phyloP scores from a whole-genome alignment of 2,888 invertebrate genomes.

The Allolobophora icterica region DNA sequence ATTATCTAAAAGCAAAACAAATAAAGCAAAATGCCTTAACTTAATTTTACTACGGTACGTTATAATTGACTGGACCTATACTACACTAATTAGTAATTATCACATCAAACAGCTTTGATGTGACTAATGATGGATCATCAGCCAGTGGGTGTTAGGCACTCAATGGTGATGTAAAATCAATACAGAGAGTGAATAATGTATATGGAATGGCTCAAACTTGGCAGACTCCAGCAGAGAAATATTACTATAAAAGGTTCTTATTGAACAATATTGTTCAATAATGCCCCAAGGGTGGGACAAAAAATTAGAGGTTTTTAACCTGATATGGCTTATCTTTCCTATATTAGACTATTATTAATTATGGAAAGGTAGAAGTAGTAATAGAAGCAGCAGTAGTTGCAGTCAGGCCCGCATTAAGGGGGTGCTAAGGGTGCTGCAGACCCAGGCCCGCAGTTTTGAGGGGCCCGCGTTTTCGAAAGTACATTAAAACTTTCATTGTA shows the following conservation, averaged over 20 bases:
- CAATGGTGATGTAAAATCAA: neutral
- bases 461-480: too few species aligned
- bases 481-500: too few species aligned
- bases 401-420: too few species aligned
- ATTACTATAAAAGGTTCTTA: neutral
- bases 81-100: neutral
- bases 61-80: neutral
- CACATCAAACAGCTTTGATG: neutral
- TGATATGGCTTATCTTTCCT: too few species aligned
- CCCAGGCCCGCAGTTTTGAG: too few species aligned
- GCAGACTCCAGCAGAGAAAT: neutral
- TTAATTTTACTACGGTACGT: neutral
- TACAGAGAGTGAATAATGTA: neutral
- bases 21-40: neutral
- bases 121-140: neutral
- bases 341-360: too few species aligned
- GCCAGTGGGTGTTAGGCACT: neutral
- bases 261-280: too few species aligned
- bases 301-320: neutral
- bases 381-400: neutral
- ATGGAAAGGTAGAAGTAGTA: too few species aligned
- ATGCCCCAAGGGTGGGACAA: neutral
- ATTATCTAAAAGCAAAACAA: neutral
- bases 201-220: neutral
- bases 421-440: too few species aligned